Evolutionary conservation across 1,140 invertebrate species (phyloP), one percentile per base, ranked within the genome.

Genomic region (Doryteuthis pealeii): DNA sequence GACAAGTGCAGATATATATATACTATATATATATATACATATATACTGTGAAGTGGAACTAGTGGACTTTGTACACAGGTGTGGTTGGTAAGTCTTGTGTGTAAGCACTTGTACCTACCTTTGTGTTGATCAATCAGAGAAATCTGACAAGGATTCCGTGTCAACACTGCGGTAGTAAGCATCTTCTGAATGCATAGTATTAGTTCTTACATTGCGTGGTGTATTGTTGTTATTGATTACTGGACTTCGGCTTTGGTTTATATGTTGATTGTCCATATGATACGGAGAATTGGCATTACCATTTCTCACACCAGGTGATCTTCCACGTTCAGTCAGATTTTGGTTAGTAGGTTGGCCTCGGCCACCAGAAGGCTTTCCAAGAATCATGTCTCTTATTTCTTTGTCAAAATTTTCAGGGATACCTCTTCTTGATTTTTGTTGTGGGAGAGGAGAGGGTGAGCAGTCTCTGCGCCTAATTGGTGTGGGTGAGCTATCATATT

Each of bases 311-410:
- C 4, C 35, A 40, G 35, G 35, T 10, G 10, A 5, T 3, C 35
- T 3, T 40, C 35, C 35, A 40, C 35, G 35, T 40, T 40, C 35
- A 40, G 35, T 5, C 3, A 10, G 3, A 40, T 40, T 40, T 40
- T 40, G 35, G 35, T 40, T 40, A 10, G 35, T 40, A 5, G 35
- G 10, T 10, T 3, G 10, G 35, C 35, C 35, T 5, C 26, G 10
- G 26, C 54, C 54, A n/a, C 54, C 54, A 62, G 54, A 6, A 62
- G 54, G 18, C 1, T 62, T 62, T 28, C 54, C 54, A 62, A 62
- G 54, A n/a, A 62, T 62, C 54, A 62, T 62, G 0, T 62, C 54
- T 62, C 54, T 22, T n/a, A 62, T 62, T 62, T 62, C 54, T 62
- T 62, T 22, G 18, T 62, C 54, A 62, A 62, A 62, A 28, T 62